These are phyloP conservation scores for Nannoperca obscura DNA, from an alignment of 2,797 vertebrate genomes.

Conservation along the genomic window DNA sequence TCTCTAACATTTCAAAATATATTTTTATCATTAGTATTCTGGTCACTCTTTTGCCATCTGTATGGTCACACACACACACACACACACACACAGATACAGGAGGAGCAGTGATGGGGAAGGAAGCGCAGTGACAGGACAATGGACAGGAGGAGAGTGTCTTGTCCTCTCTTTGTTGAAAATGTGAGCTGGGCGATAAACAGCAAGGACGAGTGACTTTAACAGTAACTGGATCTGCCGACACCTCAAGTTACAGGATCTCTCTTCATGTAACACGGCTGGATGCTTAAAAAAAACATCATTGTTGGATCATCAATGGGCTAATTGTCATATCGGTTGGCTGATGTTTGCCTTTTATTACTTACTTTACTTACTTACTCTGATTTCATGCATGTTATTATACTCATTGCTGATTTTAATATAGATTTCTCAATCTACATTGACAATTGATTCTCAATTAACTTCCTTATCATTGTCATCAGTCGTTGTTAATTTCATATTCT, in stretches of 20 bases:
- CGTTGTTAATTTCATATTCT: neutral
- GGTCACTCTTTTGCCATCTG: constrained; percentile 41
- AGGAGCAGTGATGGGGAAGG: constrained; percentile 55
- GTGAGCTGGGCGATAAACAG: constrained; percentile 58
- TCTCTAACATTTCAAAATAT: neutral
- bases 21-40: constrained; percentile 37
- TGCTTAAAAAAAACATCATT: neutral
- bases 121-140: constrained; percentile 60
- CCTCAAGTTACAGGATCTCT: neutral
- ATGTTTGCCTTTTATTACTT: neutral
- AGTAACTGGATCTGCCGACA: constrained; percentile 31
- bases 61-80: constrained; percentile 15
- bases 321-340: no score
- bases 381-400: neutral
- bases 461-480: neutral
- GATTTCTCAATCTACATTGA: no score
- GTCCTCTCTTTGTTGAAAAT: constrained; percentile 51
- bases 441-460: neutral
- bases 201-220: constrained; percentile 28
- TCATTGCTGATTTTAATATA: neutral
- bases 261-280: rapidly evolving
- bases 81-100: constrained; percentile 11
- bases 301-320: neutral
- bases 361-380: no score
- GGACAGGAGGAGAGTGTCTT: constrained; percentile 34